Evolutionary conservation across 2,797 vertebrate species (phyloP), one percentile per base, ranked within the genome.

Genomic region (Toxotes lorentzi): DNA sequence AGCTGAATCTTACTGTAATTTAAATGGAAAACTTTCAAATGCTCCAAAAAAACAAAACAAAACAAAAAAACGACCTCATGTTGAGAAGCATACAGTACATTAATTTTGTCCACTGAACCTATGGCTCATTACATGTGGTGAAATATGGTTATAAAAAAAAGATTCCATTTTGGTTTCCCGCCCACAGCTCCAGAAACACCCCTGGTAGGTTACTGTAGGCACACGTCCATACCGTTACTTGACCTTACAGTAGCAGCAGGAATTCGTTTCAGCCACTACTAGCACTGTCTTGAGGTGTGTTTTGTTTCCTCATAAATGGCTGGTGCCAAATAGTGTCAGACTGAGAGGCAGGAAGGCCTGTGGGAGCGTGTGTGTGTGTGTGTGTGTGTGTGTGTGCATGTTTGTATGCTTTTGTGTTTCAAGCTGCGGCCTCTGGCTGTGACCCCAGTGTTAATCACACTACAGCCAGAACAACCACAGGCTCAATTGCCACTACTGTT

Each of bases 381-480:
- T 68, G 70, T 66, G 57, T 51, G 65, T 24, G n/a, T 23, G 62
- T 48, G 78, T 45, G 75, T 40, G 32, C 24, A 14, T 78, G 71
- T 84, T 65, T 83, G 54, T 78, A 50, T 59, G 78, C 16, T 11
- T 72, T 68, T 85, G 82, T 84, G 83, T 90, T 86, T 89, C 72
- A 84, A 84, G 85, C 79, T 88, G 83, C 13, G 79, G 87, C 86
- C 87, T 88, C 92, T 90, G 91, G 90, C 91, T 90, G 76, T 90
- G 88, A 93, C 90, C 89, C 79, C 79, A 81, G 90, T 91, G 93
- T 92, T 92, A 93, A 93, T 93, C 91, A 92, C 89, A 87, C 89
- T 74, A 76, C 85, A 88, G 79, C 83, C 85, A 88, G 88, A 90
- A 88, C 82, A 88, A 90, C 90, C 90, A 86, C 87, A 82, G 83